Percentiles rank a stretch among this genome's conserved stretches.
Conservation (phyloP, 1,140 invertebrate genomes). For the Charaxes varanes region DNA sequence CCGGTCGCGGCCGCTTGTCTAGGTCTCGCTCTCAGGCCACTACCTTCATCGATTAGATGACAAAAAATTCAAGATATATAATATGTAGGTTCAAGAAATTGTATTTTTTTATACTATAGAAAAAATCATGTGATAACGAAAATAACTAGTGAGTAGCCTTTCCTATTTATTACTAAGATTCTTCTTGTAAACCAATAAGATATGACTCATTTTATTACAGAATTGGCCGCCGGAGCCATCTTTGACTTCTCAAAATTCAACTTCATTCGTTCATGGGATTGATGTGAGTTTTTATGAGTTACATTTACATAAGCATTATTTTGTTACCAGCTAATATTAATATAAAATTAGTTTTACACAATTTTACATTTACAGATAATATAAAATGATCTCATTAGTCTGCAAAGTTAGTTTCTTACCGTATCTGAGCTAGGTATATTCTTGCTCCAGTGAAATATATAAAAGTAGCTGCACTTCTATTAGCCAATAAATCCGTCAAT, state of each 20-base stretch:
- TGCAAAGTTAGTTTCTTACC: too few species aligned
- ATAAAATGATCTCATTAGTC: too few species aligned
- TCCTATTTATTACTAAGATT: too few species aligned
- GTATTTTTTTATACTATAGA: too few species aligned
- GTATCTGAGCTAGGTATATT: too few species aligned
- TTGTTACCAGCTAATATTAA: background rate
- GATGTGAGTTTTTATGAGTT: conserved; percentile 14
- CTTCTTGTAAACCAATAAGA: background rate
- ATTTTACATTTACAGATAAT: background rate
- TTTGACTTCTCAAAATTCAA: background rate
- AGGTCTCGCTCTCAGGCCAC: too few species aligned
- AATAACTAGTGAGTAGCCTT: too few species aligned
- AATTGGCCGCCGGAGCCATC: conserved; percentile 1
- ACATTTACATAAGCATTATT: background rate
- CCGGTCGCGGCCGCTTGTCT: too few species aligned
- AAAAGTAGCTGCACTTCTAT: conserved; percentile 8
- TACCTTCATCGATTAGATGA: too few species aligned
- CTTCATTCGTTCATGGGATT: conserved; percentile 18
- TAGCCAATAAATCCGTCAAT: conserved; percentile 23
- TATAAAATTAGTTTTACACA: background rate
- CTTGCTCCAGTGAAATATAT: conserved; percentile 1
- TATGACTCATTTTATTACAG: conserved; percentile 5
- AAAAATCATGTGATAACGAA: too few species aligned
- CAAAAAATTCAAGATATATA: too few species aligned
- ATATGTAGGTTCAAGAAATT: too few species aligned